A percentile compares a stretch with the other conserved stretches of the same genome.
Evolutionary conservation across 2,888 invertebrate species (phyloP).

Genomic region (Graphium colonna): DNA sequence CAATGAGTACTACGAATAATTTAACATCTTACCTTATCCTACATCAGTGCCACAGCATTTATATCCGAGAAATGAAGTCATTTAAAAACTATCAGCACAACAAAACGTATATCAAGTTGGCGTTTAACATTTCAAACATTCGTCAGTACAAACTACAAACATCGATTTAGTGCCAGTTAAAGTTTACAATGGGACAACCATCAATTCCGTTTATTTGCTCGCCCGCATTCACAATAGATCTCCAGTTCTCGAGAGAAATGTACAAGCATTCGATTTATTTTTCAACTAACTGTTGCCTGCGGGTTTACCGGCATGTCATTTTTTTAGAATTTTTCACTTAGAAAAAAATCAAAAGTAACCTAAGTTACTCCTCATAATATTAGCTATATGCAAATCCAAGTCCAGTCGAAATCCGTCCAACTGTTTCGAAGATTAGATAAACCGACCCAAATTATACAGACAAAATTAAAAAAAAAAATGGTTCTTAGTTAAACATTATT

Average conservation of each 20-base stretch:
- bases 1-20: too few relatives aligned
- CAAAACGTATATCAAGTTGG: background rate
- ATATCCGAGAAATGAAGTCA: background rate
- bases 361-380: too few relatives aligned
- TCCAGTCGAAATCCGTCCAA: too few relatives aligned
- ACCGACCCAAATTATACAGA: too few relatives aligned
- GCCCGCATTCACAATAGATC: slow-evolving; percentile 29
- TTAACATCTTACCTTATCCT: too few relatives aligned
- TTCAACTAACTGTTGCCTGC: slow-evolving; percentile 35
- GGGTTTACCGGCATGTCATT: too few relatives aligned
- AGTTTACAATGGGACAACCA: background rate
- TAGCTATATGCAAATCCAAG: too few relatives aligned
- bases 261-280: slow-evolving; percentile 46
- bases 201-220: slow-evolving; percentile 35
- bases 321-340: too few relatives aligned
- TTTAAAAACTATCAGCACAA: background rate
- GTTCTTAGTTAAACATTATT: too few relatives aligned
- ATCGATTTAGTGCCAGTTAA: background rate
- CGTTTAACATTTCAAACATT: background rate
- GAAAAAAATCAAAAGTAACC: too few relatives aligned
- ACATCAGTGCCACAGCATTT: background rate
- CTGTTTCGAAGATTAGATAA: too few relatives aligned
- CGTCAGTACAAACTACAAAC: background rate
- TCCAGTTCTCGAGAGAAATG: slow-evolving; percentile 39
- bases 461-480: too few relatives aligned